Percentiles rank a stretch among this genome's conserved stretches.
Evolutionary conservation across 2,888 invertebrate genomes (phyloP).

Genomic region (Ornithoptera alexandrae): DNA sequence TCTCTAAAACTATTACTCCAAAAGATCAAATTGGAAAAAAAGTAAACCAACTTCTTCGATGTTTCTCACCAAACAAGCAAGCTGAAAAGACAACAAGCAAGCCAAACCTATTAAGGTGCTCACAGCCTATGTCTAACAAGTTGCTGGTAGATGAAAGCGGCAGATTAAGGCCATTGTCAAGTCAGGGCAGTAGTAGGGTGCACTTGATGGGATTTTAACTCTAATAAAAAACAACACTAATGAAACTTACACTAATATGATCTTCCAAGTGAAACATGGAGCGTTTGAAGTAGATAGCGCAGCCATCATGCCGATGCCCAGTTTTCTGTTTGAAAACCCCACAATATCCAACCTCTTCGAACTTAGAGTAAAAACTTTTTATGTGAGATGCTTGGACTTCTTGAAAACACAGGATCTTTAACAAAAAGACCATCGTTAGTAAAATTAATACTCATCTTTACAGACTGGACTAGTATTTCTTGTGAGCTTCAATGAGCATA

Average conservation of each 20-base stretch:
- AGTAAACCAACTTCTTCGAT: too few relatives aligned
- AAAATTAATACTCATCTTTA: background rate
- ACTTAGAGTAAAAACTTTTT: slow-evolving; percentile 78
- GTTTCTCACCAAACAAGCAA: too few relatives aligned
- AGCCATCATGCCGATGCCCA: slow-evolving; percentile 90
- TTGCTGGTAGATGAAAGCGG: too few relatives aligned
- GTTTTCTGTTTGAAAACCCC: slow-evolving; percentile 92
- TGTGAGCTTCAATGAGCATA: too few relatives aligned
- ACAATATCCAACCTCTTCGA: slow-evolving; percentile 82
- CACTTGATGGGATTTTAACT: too few relatives aligned
- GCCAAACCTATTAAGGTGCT: too few relatives aligned
- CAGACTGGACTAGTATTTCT: background rate
- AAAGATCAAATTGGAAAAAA: too few relatives aligned
- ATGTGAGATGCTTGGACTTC: slow-evolving; percentile 93
- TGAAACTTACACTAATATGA: slow-evolving; percentile 82
- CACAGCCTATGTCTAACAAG: too few relatives aligned
- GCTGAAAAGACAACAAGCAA: too few relatives aligned
- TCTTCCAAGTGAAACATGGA: slow-evolving; percentile 84
- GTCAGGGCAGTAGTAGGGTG: too few relatives aligned
- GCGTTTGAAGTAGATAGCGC: slow-evolving; percentile 90
- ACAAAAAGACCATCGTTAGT: slow-evolving; percentile 5
- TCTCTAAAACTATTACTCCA: too few relatives aligned
- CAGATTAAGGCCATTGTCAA: too few relatives aligned
- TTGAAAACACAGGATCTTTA: slow-evolving; percentile 91
- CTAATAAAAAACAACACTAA: background rate